Percentiles rank a stretch among this genome's conserved stretches.
These are phyloP conservation scores for Fragum whitleyi DNA, from an alignment of 2,888 invertebrate species.

Conservation along the genomic window DNA sequence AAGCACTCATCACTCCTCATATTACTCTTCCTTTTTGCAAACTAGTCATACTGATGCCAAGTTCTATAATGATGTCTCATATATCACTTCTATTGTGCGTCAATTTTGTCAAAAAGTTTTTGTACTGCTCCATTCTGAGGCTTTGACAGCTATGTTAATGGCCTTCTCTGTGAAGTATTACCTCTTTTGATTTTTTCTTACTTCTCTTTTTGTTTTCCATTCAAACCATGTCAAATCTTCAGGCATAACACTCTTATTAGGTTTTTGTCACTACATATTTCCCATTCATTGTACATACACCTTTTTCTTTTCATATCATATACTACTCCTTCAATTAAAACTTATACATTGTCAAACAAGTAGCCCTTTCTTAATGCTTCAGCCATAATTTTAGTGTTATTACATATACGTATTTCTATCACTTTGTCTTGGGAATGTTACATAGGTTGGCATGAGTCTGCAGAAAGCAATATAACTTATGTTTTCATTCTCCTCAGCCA, in stretches of 20 bases:
- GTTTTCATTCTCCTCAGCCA: conserved; percentile 10
- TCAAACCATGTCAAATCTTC: conserved; percentile 27
- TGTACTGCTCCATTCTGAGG: not conserved
- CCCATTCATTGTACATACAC: conserved; percentile 50
- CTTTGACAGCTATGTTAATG: not conserved
- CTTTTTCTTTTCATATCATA: conserved; percentile 33
- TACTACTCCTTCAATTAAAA: conserved; percentile 23
- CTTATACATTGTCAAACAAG: conserved; percentile 37
- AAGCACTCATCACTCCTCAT: no score
- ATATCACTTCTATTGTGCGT: conserved; percentile 8
- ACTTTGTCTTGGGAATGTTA: no score
- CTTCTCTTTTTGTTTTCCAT: conserved; percentile 38
- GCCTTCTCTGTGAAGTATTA: conserved; percentile 17
- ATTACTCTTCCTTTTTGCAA: no score
- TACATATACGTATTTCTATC: no score
- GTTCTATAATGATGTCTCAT: conserved; percentile 35
- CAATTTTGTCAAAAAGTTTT: conserved; percentile 31
- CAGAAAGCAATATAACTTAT: conserved; percentile 52
- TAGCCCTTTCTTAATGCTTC: conserved; percentile 22
- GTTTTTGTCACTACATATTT: conserved; percentile 27
- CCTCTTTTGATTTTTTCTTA: conserved; percentile 10
- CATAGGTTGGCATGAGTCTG: conserved; percentile 49
- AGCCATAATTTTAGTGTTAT: conserved; percentile 47
- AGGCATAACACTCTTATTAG: conserved; percentile 20
- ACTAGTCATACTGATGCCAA: conserved; percentile 17